phyloP scores from a whole-genome alignment of 2,113 vertebrate genomes.

The Calyptomena viridis region DNA sequence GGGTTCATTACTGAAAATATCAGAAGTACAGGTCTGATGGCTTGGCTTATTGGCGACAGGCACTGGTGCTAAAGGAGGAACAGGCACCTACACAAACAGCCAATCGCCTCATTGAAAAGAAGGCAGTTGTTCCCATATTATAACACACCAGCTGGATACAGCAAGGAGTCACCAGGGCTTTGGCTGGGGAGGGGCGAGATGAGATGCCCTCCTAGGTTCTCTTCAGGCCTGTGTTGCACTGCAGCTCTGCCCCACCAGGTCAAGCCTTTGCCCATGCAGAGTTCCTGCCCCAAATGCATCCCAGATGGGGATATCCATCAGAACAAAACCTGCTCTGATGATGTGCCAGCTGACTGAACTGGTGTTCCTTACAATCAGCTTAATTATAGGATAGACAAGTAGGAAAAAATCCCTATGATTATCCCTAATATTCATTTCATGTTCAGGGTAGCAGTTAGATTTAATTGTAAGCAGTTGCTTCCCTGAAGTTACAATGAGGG shows the following conservation, averaged over 20 bases:
- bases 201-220: neutral
- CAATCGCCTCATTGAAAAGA: neutral
- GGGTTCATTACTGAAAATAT: neutral
- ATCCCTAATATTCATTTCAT: conserved; percentile 66
- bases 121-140: rapidly evolving
- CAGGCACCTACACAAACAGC: neutral
- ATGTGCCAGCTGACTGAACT: conserved; percentile 17
- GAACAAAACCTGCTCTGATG: conserved; percentile 23
- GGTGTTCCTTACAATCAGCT: conserved; percentile 57
- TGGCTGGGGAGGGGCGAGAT: neutral
- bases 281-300: neutral
- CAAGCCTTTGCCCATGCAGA: neutral
- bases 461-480: conserved; percentile 67
- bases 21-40: neutral
- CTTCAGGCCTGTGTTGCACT: neutral
- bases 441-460: conserved; percentile 62
- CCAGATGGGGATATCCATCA: neutral
- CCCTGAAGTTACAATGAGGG: conserved; percentile 63
- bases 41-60: neutral
- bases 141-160: neutral
- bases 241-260: neutral
- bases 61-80: neutral
- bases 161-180: neutral
- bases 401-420: conserved; percentile 57
- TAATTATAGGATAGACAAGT: conserved; percentile 66